Conservation (phyloP, 2,113 vertebrate species). For the Ciconia maguari region DNA sequence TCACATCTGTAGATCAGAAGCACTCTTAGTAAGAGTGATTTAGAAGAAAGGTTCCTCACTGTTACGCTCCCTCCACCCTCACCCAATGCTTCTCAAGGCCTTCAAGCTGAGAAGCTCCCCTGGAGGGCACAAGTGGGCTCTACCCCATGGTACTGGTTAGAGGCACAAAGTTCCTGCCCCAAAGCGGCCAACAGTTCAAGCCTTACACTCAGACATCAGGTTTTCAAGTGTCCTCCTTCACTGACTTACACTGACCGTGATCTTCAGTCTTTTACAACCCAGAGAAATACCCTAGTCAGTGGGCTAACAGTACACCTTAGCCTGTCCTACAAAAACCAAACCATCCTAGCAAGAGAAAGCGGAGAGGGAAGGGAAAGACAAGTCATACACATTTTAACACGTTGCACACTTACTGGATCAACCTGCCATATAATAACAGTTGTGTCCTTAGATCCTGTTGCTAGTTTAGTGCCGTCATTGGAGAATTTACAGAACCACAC, state of each 20-base stretch:
- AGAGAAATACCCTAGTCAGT: neutral
- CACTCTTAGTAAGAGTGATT: neutral
- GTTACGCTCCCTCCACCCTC: neutral
- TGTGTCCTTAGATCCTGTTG: constrained; percentile 96
- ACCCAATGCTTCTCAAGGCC: neutral
- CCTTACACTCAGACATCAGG: neutral
- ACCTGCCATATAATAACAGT: constrained; percentile 98
- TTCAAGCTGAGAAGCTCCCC: neutral
- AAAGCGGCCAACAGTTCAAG: neutral
- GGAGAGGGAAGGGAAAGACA: neutral
- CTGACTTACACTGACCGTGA: neutral
- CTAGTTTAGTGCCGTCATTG: constrained; percentile 96
- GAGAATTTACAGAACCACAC: constrained; percentile 99
- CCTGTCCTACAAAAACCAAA: neutral
- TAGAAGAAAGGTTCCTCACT: neutral
- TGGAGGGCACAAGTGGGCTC: neutral
- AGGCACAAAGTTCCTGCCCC: neutral
- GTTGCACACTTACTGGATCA: constrained; percentile 83
- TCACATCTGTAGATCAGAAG: neutral
- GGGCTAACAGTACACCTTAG: neutral
- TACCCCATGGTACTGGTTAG: neutral
- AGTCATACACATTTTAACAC: neutral
- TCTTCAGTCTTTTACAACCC: neutral
- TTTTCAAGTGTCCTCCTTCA: neutral
- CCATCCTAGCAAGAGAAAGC: neutral